Evolutionary conservation across 1,140 invertebrate species (phyloP), one percentile per base, ranked within the genome.

Genomic region (Aleiodes sp.): DNA sequence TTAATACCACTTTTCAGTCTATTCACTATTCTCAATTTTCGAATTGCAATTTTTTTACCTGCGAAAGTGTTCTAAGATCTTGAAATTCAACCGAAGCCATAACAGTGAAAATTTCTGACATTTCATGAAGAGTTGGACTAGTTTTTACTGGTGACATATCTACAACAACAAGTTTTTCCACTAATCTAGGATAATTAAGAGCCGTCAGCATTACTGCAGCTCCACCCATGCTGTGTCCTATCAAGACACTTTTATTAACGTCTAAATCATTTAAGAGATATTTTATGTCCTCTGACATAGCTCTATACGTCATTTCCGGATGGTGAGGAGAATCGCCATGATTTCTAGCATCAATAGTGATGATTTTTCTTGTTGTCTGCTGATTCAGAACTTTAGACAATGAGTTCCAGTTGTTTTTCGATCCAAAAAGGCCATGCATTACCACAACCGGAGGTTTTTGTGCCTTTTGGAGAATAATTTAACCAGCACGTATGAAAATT

Each of bases 151-250:
- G 96, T 9, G 93, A 93, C 71, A 97, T 92, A 78, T 98, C 96
- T 39, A 94, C 91, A 3, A 97, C 90, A 46, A 97, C 87, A 21
- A 96, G 81, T 74, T 92, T 93, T 16, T 95, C 91, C 1, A 96
- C 88, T 16, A 93, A 70, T 59, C 93, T 87, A 35, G 95, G 93
- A 84, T 92, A 87, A 75, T 84, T 87, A 12, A 97, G 81, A 35
- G 95, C 92, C 26, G 93, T 87, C 26, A 88, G 87, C 95, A 98
- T 97, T 46, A 92, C 91, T 1, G 92, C 87, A 64, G 94, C 90
- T 12, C 95, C 96, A 14, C 96, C 96, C 93, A 98, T 96, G 68
- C 94, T 95, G 77, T 98, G 95, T 0, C 96, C 96, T 70, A 98
- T 82, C 4, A 97, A 75, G 68, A 90, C 85, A 14, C 90, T 88